Percentiles rank a stretch among this genome's conserved stretches.
Conservation (phyloP, 2,888 invertebrate genomes). For the Parnassius apollo region DNA sequence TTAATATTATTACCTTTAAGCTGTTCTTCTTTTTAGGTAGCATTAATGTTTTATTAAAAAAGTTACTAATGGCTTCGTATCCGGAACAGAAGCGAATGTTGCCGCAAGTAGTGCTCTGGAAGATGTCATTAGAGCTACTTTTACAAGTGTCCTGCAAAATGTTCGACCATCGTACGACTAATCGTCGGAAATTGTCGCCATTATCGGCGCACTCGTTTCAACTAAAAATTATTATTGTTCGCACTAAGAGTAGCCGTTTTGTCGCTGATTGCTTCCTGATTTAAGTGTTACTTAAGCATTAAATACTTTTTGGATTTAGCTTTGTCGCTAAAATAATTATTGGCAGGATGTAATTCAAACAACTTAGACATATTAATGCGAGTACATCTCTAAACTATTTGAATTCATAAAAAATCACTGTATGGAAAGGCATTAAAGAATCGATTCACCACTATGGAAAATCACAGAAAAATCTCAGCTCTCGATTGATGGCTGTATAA, state of each 20-base stretch:
- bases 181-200: slow-evolving; percentile 79
- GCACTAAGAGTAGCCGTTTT: slow-evolving; percentile 76
- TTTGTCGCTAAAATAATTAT: too few species aligned
- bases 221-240: slow-evolving; percentile 80
- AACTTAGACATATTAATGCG: too few species aligned
- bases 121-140: slow-evolving; percentile 64
- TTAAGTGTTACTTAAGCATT: slow-evolving; percentile 33
- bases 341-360: too few species aligned
- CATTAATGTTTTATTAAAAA: background rate
- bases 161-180: slow-evolving; percentile 58
- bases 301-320: slow-evolving; percentile 18
- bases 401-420: too few species aligned
- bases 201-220: slow-evolving; percentile 72
- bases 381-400: too few species aligned
- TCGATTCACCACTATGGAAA: too few species aligned
- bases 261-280: slow-evolving; percentile 54
- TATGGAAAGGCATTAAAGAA: too few species aligned
- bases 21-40: too few species aligned
- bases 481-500: too few species aligned
- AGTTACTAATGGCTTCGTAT: slow-evolving; percentile 17
- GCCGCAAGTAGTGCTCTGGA: slow-evolving; percentile 42
- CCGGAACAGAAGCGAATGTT: slow-evolving; percentile 12
- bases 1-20: too few species aligned
- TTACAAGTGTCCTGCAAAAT: slow-evolving; percentile 69
- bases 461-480: too few species aligned